Evolutionary conservation across 2,888 invertebrate species (phyloP), one percentile per base, ranked within the genome.

Genomic region (Aphidoletes aphidimyza): DNA sequence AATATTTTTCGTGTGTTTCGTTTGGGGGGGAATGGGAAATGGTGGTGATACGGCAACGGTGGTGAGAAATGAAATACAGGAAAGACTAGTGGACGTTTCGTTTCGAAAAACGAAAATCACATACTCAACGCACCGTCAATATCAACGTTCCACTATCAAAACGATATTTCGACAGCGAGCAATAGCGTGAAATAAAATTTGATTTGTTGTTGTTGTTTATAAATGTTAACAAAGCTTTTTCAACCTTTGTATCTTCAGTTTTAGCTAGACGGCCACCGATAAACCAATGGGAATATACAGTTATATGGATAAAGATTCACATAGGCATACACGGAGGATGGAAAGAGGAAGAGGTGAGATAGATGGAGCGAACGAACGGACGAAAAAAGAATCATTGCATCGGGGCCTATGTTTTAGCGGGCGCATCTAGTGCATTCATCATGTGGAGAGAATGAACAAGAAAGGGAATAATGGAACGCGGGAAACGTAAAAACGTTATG

Each of bases 191-290:
- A 69, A 69, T 34, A 69, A 69, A 69, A 69, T 69, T 69, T 69
- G 69, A 69, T 69, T 69, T 69, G 69, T 69, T 69, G 30, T 69
- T 69, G 69, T 69, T 69, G 69, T 69, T 69, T 69, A 69, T 69
- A 30, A 69, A 69, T 69, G 69, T 69, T 69, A 69, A 69, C 69
- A 69, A 69, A 69, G 69, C 69, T 69, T 69, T 69, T 69, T 69
- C 69, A 69, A 30, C 69, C 30, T 69, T 69, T 69, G 34, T 69
- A 69, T 30, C 69, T 30, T 69, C 69, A 11, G 30, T 69, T 69
- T n/a, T 30, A 69, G 69, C 69, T 69, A 69, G 69, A 69, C 69
- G 30, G n/a, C 8, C 30, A 30, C n/a, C 69, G 69, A 69, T 69
- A 30, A 69, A 69, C 69, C 69, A 69, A 69, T 69, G 69, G 69